Evolutionary conservation across 2,888 invertebrate species (phyloP), one percentile per base, ranked within the genome.

Genomic region (Papilio gigon): DNA sequence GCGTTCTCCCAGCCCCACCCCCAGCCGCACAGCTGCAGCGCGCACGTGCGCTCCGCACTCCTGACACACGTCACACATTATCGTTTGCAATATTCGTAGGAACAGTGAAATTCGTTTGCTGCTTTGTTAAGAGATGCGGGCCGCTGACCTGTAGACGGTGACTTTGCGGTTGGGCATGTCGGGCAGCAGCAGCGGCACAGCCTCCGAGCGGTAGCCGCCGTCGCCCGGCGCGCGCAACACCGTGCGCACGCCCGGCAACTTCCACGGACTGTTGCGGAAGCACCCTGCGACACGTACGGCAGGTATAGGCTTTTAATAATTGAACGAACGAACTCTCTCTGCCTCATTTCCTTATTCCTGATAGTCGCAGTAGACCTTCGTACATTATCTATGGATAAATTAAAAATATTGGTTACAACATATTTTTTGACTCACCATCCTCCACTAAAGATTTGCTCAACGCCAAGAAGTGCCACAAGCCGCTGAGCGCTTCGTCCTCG

Each of bases 1-100:
- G 88, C 90, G 80, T 86, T 86, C 79, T 96, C 96, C 83, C 95
- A 95, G 75, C 97, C 96, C 84, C 95, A 95, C 71, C 95, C 94
- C 98, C 98, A 98, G 22, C 97, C 97, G 90, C 98, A 98, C 72
- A 98, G 90, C 82, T 95, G 95, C 71, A 98, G 90, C 1, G 97
- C 97, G 82, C 95, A 94, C 74, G 95, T 95, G 72, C 98, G 94
- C 82, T 96, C 96, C 62, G 94, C 93, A 74, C 95, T 95, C 78
- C 95, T 95, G 78, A 69, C 47, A 56, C 56, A 33, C 25, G 27
- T 0, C 30, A 6, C 35, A 12, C 12, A 60, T 40, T 22, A 20
- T 17, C 20, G 9, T 12, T 44, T 8, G 8, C 27, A 14, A 14
- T 20, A 20, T 22, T 50, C 20, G 12, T 8, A n/a, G 22, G 12